These are phyloP conservation scores for Plusia festucae DNA, from an alignment of 2,888 invertebrate genomes.

Conservation along the genomic window DNA sequence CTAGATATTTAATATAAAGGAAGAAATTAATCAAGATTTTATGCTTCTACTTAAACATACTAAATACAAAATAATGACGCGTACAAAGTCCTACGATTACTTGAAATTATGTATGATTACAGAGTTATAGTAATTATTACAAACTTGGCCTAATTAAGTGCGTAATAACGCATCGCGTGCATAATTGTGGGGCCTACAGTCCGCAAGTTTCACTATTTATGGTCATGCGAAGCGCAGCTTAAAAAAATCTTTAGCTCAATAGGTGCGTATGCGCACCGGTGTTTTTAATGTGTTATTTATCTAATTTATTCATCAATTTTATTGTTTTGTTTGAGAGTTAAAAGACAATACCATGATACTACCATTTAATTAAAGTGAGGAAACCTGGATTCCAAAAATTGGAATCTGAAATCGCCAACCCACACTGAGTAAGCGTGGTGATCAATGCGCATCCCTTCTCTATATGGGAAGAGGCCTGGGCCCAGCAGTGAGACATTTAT, in stretches of 20 bases:
- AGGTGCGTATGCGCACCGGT: background rate
- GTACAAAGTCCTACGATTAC: conserved; percentile 25
- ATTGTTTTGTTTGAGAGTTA: background rate
- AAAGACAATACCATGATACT: too few relatives aligned
- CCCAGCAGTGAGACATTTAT: too few relatives aligned
- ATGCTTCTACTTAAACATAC: background rate
- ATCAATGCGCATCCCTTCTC: too few relatives aligned
- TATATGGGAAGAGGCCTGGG: too few relatives aligned
- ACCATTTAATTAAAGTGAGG: too few relatives aligned
- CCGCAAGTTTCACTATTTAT: conserved; percentile 37
- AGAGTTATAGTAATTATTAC: conserved; percentile 46
- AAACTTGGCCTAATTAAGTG: conserved; percentile 53
- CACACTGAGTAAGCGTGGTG: too few relatives aligned
- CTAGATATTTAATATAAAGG: background rate
- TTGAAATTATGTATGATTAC: conserved; percentile 44
- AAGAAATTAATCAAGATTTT: background rate
- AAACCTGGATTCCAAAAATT: too few relatives aligned
- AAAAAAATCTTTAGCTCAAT: background rate
- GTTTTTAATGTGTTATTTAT: background rate
- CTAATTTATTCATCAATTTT: background rate
- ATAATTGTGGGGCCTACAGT: conserved; percentile 12
- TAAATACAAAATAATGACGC: conserved; percentile 26
- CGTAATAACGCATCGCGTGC: conserved; percentile 40
- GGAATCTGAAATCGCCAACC: too few relatives aligned
- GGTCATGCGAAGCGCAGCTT: conserved; percentile 13